Conservation (phyloP, 2,888 invertebrate genomes). For the Tetragnatha montana region DNA sequence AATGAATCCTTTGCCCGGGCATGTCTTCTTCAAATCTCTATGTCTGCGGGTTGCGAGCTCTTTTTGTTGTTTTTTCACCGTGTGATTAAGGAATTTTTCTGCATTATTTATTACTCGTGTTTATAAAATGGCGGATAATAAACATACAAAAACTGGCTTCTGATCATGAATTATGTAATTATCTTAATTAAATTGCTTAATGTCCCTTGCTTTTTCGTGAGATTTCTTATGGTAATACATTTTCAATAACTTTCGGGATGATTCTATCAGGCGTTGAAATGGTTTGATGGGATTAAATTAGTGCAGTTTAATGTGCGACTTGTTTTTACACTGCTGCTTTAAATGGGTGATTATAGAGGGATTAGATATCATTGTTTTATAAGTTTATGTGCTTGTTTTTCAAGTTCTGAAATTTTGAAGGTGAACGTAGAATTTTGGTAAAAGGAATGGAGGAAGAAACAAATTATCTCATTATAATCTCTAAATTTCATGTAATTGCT, state of each 20-base stretch:
- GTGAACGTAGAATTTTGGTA: too few relatives aligned
- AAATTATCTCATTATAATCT: too few relatives aligned
- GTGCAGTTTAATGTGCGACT: too few relatives aligned
- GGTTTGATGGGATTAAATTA: too few relatives aligned
- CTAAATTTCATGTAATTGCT: too few relatives aligned
- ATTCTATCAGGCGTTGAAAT: too few relatives aligned
- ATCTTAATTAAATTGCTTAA: not conserved
- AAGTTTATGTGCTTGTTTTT: too few relatives aligned
- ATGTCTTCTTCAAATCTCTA: slow-evolving; percentile 6
- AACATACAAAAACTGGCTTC: not conserved
- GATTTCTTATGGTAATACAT: not conserved
- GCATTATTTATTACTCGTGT: not conserved
- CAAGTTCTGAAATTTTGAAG: too few relatives aligned
- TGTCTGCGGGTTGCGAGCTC: not conserved
- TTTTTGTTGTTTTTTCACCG: not conserved
- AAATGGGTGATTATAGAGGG: too few relatives aligned
- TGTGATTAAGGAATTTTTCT: not conserved
- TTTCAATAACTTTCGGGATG: not conserved
- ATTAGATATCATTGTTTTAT: too few relatives aligned
- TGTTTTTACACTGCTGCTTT: too few relatives aligned
- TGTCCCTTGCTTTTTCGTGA: not conserved
- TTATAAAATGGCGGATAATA: not conserved
- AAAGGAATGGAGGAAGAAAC: too few relatives aligned
- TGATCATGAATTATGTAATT: not conserved
- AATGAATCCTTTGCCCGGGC: slow-evolving; percentile 1